A percentile compares a stretch with the other conserved stretches of the same genome.
Evolutionary conservation across 2,113 vertebrate species (phyloP).

Genomic region (Catharus bicknelli): DNA sequence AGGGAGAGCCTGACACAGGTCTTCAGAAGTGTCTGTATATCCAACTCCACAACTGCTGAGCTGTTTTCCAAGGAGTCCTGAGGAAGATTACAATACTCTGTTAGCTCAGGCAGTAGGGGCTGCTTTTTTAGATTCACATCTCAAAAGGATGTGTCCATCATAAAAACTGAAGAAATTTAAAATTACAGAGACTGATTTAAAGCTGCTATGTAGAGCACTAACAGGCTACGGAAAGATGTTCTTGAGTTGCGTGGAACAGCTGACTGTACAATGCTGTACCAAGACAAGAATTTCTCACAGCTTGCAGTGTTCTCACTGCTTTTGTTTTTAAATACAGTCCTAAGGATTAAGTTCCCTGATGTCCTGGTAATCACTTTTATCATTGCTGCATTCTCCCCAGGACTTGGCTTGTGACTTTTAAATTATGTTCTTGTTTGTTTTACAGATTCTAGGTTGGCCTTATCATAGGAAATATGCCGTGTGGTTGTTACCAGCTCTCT

Average conservation of each 20-base stretch:
- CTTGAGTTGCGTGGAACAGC: not conserved
- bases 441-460: slow-evolving; percentile 5
- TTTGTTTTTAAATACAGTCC: not conserved
- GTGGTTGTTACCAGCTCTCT: slow-evolving; percentile 8
- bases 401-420: not conserved
- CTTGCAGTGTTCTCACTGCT: not conserved
- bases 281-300: not conserved
- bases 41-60: not conserved
- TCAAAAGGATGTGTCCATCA: not conserved
- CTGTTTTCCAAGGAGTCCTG: not conserved
- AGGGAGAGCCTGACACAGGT: not conserved
- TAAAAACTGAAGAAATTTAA: slow-evolving; percentile 7
- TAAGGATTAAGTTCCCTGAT: not conserved
- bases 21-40: not conserved
- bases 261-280: not conserved
- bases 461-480: not conserved
- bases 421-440: slow-evolving; percentile 20
- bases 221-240: not conserved
- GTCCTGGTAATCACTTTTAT: not conserved
- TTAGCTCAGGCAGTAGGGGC: not conserved
- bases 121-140: not conserved
- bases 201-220: not conserved
- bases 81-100: not conserved
- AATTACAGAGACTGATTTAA: not conserved
- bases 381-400: not conserved